Evolutionary conservation across 30 jellyfish, hydroid and myxozoan species (phyloP), one percentile per base, ranked within the genome.

Genomic region (Turritopsis dohrnii): DNA sequence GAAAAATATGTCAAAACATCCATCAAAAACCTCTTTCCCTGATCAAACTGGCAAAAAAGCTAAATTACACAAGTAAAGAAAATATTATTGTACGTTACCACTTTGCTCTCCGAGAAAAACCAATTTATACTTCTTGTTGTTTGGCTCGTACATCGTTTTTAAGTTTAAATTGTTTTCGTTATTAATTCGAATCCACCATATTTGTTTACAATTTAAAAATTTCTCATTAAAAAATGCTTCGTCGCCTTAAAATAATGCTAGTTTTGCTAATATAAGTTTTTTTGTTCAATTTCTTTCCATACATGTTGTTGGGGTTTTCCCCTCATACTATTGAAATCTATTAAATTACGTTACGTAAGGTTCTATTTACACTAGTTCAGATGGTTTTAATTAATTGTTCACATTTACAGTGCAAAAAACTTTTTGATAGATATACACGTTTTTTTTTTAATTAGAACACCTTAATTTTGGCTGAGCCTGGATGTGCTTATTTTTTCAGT

Each of bases 101-200:
- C 97, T 88, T 79, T 94, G 99, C 53, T 94, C 99, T 18, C 99
- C 99, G 28, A 94, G 92, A 41, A 89, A 94, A 71, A 94, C 99
- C 53, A 94, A 91, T 74, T 94, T 94, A 88, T 84, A 94, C 71
- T 94, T 94, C 23, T 69, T 69, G 31, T 7, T n/a, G 77, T 7
- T 60, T 60, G 19, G 0, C 21, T 60, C 77, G 30, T n/a, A 19
- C 77, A 69, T 69, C 31, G 17, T 69, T 69, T 69, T 41, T 13
- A n/a, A n/a, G n/a, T n/a, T 41, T 41, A 13, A 41, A 41, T 41
- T 41, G 5, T 41, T 3, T 41, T 41, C 60, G 13, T 41, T 3
- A 41, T 41, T 13, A 41, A 13, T 41, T 41, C 60, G 13, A 41
- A 41, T 41, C 60, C 13, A 13, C 60, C 60, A 41, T 41, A 41